Evolutionary conservation across 2,888 invertebrate species (phyloP).

Genomic region (Melinaea menophilus): DNA sequence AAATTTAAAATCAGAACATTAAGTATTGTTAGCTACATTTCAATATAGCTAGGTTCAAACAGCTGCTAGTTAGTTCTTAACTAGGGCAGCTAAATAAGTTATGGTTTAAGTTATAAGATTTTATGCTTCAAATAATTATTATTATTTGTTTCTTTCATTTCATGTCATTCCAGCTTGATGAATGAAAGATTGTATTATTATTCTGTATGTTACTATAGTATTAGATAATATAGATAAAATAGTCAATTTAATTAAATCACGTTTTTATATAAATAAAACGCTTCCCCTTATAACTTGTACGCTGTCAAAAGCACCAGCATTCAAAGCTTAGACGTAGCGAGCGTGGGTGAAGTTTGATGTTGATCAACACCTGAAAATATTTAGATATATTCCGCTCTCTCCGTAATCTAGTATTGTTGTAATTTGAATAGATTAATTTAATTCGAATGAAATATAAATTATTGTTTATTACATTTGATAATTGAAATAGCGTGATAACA

Average conservation of each 20-base stretch:
- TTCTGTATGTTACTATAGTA: no score
- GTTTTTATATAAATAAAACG: no score
- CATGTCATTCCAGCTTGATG: no score
- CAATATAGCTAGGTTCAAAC: constrained; percentile 19
- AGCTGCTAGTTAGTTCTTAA: constrained; percentile 22
- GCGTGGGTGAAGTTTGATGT: constrained; percentile 6
- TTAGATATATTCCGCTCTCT: constrained; percentile 4
- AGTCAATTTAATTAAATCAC: no score
- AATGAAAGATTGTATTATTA: no score
- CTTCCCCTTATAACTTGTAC: no score
- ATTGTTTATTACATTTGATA: no score
- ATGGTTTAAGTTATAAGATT: constrained; percentile 1
- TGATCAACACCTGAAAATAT: constrained; percentile 8
- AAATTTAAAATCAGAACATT: background rate
- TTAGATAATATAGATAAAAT: no score
- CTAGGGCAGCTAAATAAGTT: constrained; percentile 17
- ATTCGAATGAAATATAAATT: no score
- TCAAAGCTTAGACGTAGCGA: constrained; percentile 7
- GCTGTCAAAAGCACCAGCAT: background rate
- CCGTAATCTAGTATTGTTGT: background rate
- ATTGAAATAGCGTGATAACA: no score
- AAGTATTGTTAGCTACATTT: constrained; percentile 19
- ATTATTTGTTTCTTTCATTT: background rate
- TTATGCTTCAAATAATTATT: background rate
- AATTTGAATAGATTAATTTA: background rate